Percentiles rank a stretch among this genome's conserved stretches.
phyloP scores from a whole-genome alignment of 2,113 vertebrate genomes.

The Merops nubicus region DNA sequence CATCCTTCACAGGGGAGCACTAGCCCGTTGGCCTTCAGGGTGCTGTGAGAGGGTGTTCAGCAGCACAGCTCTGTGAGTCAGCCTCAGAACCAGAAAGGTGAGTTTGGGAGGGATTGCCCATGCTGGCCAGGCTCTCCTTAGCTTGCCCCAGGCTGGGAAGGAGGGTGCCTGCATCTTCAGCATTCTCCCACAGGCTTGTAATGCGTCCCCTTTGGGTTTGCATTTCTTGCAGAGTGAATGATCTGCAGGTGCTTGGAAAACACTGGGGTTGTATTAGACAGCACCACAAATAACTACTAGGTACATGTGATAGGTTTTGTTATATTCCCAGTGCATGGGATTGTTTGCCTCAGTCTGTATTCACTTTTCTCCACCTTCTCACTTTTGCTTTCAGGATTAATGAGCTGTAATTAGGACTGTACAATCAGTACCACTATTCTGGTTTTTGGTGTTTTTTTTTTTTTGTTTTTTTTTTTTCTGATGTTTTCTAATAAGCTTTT shows the following conservation, averaged over 20 bases:
- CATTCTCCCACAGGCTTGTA: background rate
- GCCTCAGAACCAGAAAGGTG: background rate
- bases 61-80: background rate
- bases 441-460: too few relatives aligned
- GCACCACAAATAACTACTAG: background rate
- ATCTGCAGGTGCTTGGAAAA: background rate
- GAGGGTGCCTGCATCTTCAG: background rate
- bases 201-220: background rate
- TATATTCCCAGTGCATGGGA: background rate
- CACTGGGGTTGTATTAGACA: background rate
- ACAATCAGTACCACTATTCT: background rate
- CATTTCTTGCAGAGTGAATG: background rate
- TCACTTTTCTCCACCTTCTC: background rate
- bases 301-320: fast-evolving
- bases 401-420: background rate
- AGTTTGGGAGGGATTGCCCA: background rate
- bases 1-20: fast-evolving
- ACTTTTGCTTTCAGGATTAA: background rate
- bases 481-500: slow-evolving; percentile 5
- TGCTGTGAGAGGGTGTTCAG: background rate
- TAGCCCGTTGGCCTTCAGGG: background rate
- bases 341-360: background rate
- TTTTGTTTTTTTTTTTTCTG: too few relatives aligned
- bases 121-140: background rate
- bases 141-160: background rate